Conservation (phyloP, 2,888 invertebrate species). For the Ophion costatus region DNA sequence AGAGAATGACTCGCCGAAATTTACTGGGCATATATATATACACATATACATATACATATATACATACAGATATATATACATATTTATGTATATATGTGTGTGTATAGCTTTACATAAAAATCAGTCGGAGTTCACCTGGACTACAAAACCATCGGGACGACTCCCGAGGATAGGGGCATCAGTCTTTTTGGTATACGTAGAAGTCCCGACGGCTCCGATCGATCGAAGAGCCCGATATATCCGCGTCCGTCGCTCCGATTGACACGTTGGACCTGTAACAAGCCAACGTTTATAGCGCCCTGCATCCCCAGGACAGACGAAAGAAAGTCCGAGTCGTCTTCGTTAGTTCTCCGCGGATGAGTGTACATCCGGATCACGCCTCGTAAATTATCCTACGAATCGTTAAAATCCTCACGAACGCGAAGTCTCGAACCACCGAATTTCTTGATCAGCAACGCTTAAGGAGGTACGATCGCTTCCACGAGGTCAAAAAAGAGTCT, state of each 20-base stretch:
- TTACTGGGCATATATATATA: conserved; percentile 6
- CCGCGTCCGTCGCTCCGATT: conserved; percentile 65
- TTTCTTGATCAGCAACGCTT: conserved; percentile 25
- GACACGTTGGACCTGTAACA: conserved; percentile 65
- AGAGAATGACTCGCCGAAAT: conserved; percentile 60
- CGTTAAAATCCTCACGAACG: not conserved
- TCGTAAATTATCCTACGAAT: conserved; percentile 32
- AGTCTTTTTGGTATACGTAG: conserved; percentile 50
- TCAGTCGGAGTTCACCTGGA: conserved; percentile 39
- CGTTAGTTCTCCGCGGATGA: conserved; percentile 59
- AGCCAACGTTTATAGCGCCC: conserved; percentile 59
- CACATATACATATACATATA: too few relatives aligned
- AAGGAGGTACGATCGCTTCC: too few relatives aligned
- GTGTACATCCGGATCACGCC: conserved; percentile 25
- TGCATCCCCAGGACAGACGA: conserved; percentile 61
- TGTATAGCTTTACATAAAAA: not conserved
- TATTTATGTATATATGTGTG: too few relatives aligned
- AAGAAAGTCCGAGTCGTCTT: conserved; percentile 36
- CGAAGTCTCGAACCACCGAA: conserved; percentile 9
- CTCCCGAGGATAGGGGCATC: conserved; percentile 4
- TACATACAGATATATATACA: too few relatives aligned
- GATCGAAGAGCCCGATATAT: conserved; percentile 64
- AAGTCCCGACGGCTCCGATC: conserved; percentile 58
- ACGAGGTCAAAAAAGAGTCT: too few relatives aligned
- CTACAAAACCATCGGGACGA: conserved; percentile 29